A percentile compares a stretch with the other conserved stretches of the same genome.
Conservation (phyloP, 1,140 invertebrate genomes). For the Teleopsis dalmanni region DNA sequence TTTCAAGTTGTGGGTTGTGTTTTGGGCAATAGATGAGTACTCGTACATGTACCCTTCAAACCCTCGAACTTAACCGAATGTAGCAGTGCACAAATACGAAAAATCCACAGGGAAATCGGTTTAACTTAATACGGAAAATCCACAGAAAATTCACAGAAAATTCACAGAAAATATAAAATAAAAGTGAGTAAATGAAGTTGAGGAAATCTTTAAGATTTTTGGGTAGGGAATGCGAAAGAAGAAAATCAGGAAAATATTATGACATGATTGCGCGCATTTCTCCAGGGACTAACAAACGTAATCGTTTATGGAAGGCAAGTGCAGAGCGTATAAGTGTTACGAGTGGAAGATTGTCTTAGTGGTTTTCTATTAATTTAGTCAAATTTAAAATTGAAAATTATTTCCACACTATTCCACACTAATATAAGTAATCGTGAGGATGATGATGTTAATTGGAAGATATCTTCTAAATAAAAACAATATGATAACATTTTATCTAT, state of each 20-base stretch:
- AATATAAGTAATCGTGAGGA: no score
- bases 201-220: no score
- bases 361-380: no score
- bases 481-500: no score
- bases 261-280: conserved; percentile 15
- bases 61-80: not conserved
- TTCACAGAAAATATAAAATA: not conserved
- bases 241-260: not conserved
- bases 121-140: conserved; percentile 36
- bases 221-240: no score
- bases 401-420: no score
- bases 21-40: not conserved
- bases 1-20: conserved; percentile 23
- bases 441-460: no score
- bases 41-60: not conserved
- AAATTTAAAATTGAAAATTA: no score
- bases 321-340: no score
- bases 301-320: conserved; percentile 33
- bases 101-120: conserved; percentile 32
- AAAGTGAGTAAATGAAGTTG: not conserved
- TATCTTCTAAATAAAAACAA: no score
- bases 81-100: not conserved
- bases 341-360: no score
- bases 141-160: not conserved
- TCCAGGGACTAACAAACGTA: conserved; percentile 37